A percentile compares a stretch with the other conserved stretches of the same genome.
These are phyloP conservation scores for Sinocyclocheilus maitianheensis DNA, from an alignment of 2,113 vertebrate genomes.

Conservation along the genomic window DNA sequence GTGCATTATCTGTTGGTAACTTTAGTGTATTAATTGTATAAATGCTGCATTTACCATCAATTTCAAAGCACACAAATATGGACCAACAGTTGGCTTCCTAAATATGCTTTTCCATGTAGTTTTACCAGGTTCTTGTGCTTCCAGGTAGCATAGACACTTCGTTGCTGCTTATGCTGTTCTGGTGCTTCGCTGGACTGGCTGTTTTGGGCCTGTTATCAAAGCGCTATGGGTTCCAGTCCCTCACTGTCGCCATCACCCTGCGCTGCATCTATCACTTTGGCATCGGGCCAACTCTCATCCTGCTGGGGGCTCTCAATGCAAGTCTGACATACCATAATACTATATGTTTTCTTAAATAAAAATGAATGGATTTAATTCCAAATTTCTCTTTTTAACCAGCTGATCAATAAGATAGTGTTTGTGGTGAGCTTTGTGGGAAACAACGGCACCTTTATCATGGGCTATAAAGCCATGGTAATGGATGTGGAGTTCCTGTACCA, in stretches of 20 bases:
- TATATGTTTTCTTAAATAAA: not conserved
- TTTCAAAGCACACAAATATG: not conserved
- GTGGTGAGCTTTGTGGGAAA: slow-evolving; percentile 98
- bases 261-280: slow-evolving; percentile 92
- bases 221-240: slow-evolving; percentile 87
- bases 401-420: slow-evolving; percentile 95
- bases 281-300: slow-evolving; percentile 90
- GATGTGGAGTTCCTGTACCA: slow-evolving; percentile 97
- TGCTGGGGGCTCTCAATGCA: slow-evolving; percentile 83
- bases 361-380: not conserved
- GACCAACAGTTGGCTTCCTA: not conserved
- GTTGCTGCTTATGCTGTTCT: slow-evolving; percentile 87
- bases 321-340: slow-evolving; percentile 34
- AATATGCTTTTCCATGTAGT: not conserved
- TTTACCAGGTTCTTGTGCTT: slow-evolving; percentile 4
- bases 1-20: not conserved
- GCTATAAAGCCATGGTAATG: slow-evolving; percentile 97
- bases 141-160: slow-evolving; percentile 88
- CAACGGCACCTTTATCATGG: slow-evolving; percentile 94
- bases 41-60: not conserved
- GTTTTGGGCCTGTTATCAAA: slow-evolving; percentile 85
- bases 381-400: slow-evolving; percentile 68
- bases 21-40: not conserved
- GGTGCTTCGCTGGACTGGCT: slow-evolving; percentile 88
- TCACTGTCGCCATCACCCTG: slow-evolving; percentile 88